These are phyloP conservation scores for Clitarchus hookeri DNA, from an alignment of 2,888 invertebrate species.

Conservation along the genomic window DNA sequence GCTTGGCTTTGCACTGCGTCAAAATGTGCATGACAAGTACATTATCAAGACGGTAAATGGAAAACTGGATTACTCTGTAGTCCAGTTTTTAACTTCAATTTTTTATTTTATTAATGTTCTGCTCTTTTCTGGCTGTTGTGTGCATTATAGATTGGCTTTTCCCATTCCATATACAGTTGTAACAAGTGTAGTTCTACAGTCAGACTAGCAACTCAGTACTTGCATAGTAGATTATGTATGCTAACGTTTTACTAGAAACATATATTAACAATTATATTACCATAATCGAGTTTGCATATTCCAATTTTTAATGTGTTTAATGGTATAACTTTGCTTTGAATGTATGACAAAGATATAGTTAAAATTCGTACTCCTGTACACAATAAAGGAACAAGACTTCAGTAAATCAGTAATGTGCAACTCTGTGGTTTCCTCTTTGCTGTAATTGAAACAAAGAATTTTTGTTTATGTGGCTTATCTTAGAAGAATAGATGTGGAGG, in stretches of 20 bases:
- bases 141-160: conserved; percentile 3
- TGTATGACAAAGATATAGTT: too few species aligned
- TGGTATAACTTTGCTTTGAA: too few species aligned
- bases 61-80: conserved; percentile 24
- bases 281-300: too few species aligned
- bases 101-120: conserved; percentile 32
- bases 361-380: too few species aligned
- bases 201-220: background rate
- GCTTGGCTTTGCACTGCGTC: conserved; percentile 41
- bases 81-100: conserved; percentile 29
- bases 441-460: too few species aligned
- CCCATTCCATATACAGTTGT: background rate
- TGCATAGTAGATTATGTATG: background rate
- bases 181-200: background rate
- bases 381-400: too few species aligned
- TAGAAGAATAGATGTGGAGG: too few species aligned
- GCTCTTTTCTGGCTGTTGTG: conserved; percentile 21
- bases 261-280: background rate
- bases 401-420: too few species aligned
- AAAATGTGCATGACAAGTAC: conserved; percentile 54
- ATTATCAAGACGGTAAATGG: conserved; percentile 50
- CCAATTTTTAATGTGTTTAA: too few species aligned
- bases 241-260: background rate
- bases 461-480: too few species aligned
- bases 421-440: too few species aligned